phyloP scores from a whole-genome alignment of 2,113 vertebrate genomes.

The Elgaria multicarinata region DNA sequence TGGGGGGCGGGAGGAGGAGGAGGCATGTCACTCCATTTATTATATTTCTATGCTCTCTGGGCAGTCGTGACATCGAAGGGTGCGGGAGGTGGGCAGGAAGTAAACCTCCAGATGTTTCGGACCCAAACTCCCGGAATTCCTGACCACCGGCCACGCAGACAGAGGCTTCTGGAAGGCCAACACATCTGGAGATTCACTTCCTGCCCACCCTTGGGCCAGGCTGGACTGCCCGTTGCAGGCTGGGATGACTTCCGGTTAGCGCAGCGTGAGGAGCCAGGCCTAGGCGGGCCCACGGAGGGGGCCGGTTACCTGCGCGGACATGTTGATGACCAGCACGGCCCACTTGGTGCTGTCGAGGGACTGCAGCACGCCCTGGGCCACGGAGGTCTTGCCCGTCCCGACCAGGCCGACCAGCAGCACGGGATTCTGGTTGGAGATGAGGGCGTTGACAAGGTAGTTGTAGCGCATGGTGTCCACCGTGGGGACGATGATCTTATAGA shows the following conservation, averaged over 20 bases:
- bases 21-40: no score
- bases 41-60: no score
- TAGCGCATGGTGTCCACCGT: conserved; percentile 89
- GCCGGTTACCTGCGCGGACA: conserved; percentile 87
- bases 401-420: conserved; percentile 86
- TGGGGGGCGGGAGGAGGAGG: no score
- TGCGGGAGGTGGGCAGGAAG: not conserved
- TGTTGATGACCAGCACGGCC: conserved; percentile 85
- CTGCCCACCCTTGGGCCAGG: no score
- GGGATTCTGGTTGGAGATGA: conserved; percentile 82
- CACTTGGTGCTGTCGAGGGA: conserved; percentile 80
- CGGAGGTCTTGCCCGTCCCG: conserved; percentile 89
- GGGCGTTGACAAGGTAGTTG: conserved; percentile 83
- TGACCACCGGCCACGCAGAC: no score
- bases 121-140: no score
- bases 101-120: not conserved
- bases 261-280: no score
- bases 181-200: no score
- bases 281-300: no score
- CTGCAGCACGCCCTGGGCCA: conserved; percentile 85
- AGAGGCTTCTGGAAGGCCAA: no score
- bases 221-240: no score
- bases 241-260: no score
- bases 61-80: not conserved
- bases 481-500: conserved; percentile 91